These are phyloP conservation scores for Varecia variegata DNA, from an alignment of 2,797 vertebrate species.

Conservation along the genomic window DNA sequence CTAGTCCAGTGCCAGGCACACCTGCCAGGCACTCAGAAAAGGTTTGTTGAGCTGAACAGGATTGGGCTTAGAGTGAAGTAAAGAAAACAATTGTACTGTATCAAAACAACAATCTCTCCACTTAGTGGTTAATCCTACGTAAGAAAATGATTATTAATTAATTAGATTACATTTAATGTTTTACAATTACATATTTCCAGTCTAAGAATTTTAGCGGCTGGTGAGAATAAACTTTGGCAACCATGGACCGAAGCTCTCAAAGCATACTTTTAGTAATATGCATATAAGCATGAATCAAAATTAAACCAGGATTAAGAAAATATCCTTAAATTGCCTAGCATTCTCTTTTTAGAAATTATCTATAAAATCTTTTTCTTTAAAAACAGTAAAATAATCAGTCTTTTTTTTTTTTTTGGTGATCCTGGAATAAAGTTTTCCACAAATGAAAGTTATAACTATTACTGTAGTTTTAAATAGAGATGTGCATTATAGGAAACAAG, in stretches of 20 bases:
- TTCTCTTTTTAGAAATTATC: conserved; percentile 4
- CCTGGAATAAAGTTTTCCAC: not conserved
- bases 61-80: not conserved
- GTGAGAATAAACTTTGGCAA: not conserved
- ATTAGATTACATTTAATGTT: not conserved
- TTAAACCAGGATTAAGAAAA: not conserved
- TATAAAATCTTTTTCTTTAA: conserved; percentile 22
- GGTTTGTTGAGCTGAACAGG: not conserved
- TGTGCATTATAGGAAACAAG: not conserved
- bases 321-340: not conserved
- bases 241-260: not conserved
- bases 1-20: not conserved
- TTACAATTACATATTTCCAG: not conserved
- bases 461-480: not conserved
- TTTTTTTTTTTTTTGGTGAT: not conserved
- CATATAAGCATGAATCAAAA: not conserved
- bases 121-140: not conserved
- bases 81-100: not conserved
- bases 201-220: not conserved
- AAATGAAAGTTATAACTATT: not conserved
- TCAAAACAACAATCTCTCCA: not conserved
- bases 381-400: not conserved
- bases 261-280: not conserved
- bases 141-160: conserved; percentile 14
- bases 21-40: not conserved